Evolutionary conservation across 1,140 invertebrate genomes (phyloP), one percentile per base, ranked within the genome.

Genomic region (Euschistus heros): DNA sequence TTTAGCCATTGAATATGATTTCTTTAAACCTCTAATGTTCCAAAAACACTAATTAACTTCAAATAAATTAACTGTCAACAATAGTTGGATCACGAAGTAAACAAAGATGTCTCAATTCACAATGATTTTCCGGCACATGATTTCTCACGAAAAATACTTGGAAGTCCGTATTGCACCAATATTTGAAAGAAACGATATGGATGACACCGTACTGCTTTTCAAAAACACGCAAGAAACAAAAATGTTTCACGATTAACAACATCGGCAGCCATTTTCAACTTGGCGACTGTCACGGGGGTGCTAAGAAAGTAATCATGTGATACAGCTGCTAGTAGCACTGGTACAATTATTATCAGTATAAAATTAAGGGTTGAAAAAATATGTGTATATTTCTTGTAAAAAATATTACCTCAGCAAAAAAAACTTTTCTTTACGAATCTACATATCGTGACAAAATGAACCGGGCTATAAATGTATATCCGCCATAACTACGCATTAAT

Each of bases 201-300:
- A 64, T 26, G 27, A 10, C 18, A 18, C 17, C 20, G 62, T 47
- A 50, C 42, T 26, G 44, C 46, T 15, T 52, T 62, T 37, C 18
- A 37, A 62, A 62, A 44, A 37, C 18, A 30, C 26, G 15, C 17
- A 15, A 22, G 46, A 63, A 27, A 17, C n/a, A 44, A 46, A 63
- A 63, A 20, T 22, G 13, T 20, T 17, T 13, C 22, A 33, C 18
- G 24, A 47, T 64, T 64, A 64, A 64, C 20, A 64, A 52, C 46
- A 64, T 30, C 50, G 63, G 63, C 63, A 55, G 63, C 63, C 63
- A 64, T 64, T 64, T 54, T 50, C 63, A 30, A 52, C 26, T 64
- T 27, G 63, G 30, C 46, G 63, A 64, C 63, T 64, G 63, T 64
- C 63, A 64, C 63, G 63, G 54, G 54, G 54, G 18, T 17, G 14